Base-by-base conservation (phyloP, 1,140 invertebrate genomes). In the Cydia pomonella region DNA sequence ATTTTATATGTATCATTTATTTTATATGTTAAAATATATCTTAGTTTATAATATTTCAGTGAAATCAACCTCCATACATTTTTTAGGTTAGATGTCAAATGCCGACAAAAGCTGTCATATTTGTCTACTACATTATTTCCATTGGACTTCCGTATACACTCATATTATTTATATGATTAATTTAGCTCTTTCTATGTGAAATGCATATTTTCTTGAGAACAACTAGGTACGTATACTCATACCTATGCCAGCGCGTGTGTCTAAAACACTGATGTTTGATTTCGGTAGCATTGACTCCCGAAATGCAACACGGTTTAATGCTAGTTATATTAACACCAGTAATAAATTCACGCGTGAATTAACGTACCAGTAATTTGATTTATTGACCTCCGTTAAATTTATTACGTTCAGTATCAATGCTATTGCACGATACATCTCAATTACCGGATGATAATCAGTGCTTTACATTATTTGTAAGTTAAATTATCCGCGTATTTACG, bases 321-420 rank as follows among this genome's bases (percentile, higher is more conserved):
- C 53, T n/a, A 59, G 18, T 59, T 59, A 23, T 59, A 59, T 69
- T 41, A 69, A 69, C 64, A 33, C 10, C 16, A 13, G 64, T 69
- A 69, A 69, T 69, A 69, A 69, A 69, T 69, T 69, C 29, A 18
- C 64, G 27, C 64, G 16, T 33, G 64, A 69, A 69, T 69, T 69
- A 69, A 41, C 64, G 64, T 69, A 69, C 29, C 64, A 33, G 64
- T 69, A 69, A 69, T 69, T 69, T 69, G 64, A 69, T 69, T 69
- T 69, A 69, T 69, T 69, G 64, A 69, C 64, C 64, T 29, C 64
- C 29, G 29, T 29, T 69, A 69, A 69, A 69, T 69, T 69, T 69
- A 69, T 69, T 69, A 69, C 64, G 27, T 69, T 69, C 64, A 27
- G 27, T 69, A 69, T 69, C 64, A 69, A 41, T 69, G 64, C 64